Base-by-base conservation (phyloP, 1,140 invertebrate species). In the Procambarus clarkii region DNA sequence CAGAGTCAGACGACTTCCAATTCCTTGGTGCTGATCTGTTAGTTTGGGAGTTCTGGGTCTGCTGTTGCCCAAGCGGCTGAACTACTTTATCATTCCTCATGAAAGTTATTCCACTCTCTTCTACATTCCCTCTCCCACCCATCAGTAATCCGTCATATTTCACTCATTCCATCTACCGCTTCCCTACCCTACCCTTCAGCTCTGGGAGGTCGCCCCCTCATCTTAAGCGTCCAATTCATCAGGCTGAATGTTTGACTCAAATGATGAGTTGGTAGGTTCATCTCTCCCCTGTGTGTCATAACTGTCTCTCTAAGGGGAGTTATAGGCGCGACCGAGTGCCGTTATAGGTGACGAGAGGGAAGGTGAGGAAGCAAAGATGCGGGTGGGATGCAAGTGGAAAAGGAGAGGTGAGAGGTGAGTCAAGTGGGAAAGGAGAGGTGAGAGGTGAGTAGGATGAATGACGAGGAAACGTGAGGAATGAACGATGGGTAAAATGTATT, bases 201-300 rank as follows among this genome's bases (percentile, higher is more conserved):
- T 24, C 46, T 21, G 45, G 21, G n/a, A 7, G 21, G 9, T 5
- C 5, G 46, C 78, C 4, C 5, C 18, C 46, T 80, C 78, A 80
- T 80, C 46, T 21, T 9, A 21, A 15, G 80, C 58, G 50, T 82
- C 80, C 60, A 60, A 60, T 82, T 82, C 80, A 82, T 82, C 80
- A 82, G 50, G 60, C 60, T 18, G 50, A 82, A 82, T 82, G 80
- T 82, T 82, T 82, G 80, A 48, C 46, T 48, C 50, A 82, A 60
- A 82, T 82, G 54, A 82, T 82, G 80, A 82, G 80, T 82, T 2
- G 80, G 80, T 34, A 11, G 58, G 46, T 82, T 60, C 80, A 82
- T 82, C 50, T 60, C 78, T 7, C 80, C 54, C 80, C 2, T 18
- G 80, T 9, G 80, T 60, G 80, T 54, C 80, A 82, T 82, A 24